phyloP scores from a whole-genome alignment of 2,113 vertebrate genomes.

The Hassar affinis region DNA sequence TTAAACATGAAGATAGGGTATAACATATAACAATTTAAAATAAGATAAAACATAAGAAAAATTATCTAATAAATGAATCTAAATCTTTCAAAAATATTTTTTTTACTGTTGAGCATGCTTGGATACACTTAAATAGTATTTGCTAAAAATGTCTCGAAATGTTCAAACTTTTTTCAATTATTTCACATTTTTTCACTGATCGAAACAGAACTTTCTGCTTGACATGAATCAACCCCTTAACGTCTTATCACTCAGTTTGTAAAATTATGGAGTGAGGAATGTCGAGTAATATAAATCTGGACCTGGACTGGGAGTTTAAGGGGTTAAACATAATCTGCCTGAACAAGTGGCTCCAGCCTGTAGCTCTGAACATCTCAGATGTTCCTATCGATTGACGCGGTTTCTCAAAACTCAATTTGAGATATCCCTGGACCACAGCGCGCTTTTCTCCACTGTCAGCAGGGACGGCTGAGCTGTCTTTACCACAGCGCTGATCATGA shows the following conservation, averaged over 20 bases:
- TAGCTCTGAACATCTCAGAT: conserved; percentile 31
- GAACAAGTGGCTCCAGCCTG: conserved; percentile 7
- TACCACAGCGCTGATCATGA: conserved; percentile 7
- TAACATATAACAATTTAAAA: too few species aligned
- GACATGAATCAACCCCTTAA: neutral
- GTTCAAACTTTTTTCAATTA: too few species aligned
- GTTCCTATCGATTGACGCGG: conserved; percentile 33
- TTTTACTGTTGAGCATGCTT: too few species aligned
- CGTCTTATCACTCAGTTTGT: neutral
- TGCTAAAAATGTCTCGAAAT: too few species aligned
- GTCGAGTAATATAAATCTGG: neutral
- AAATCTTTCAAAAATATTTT: too few species aligned
- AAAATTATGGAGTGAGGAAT: neutral
- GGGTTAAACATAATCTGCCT: conserved; percentile 2
- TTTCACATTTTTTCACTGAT: too few species aligned
- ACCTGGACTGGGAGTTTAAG: neutral
- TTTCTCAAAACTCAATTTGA: conserved; percentile 40
- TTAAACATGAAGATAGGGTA: too few species aligned
- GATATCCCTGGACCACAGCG: conserved; percentile 31
- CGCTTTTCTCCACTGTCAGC: neutral
- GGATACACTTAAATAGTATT: too few species aligned
- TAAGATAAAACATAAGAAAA: too few species aligned
- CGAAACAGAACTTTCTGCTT: too few species aligned
- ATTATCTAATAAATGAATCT: too few species aligned
- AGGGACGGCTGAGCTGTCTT: neutral